phyloP scores from a whole-genome alignment of 2,888 invertebrate species.

The Drosophila meridiana region DNA sequence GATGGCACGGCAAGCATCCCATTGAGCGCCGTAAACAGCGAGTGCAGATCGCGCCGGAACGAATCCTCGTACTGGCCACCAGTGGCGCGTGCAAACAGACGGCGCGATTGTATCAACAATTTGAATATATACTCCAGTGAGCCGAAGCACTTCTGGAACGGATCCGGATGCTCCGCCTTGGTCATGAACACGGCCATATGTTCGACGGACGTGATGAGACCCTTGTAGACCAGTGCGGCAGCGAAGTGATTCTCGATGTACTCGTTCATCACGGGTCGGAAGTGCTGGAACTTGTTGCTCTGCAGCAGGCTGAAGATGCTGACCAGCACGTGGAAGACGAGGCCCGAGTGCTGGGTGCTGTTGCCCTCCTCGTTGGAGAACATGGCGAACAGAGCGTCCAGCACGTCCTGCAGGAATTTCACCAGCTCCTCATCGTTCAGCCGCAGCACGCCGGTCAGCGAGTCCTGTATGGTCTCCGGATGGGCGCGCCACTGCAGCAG shows the following conservation, averaged over 20 bases:
- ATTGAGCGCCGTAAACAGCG: conserved; percentile 92
- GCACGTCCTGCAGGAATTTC: conserved; percentile 96
- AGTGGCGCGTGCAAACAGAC: conserved; percentile 93
- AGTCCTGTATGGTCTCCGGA: conserved; percentile 94
- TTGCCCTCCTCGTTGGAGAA: conserved; percentile 97
- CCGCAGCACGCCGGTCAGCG: conserved; percentile 91
- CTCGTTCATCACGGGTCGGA: conserved; percentile 96
- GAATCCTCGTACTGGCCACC: conserved; percentile 95
- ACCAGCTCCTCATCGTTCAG: conserved; percentile 96
- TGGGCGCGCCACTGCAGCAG: conserved; percentile 96
- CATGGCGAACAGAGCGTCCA: conserved; percentile 96
- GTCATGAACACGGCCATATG: conserved; percentile 95
- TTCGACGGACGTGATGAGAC: conserved; percentile 94
- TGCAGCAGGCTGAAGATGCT: conserved; percentile 96
- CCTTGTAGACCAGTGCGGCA: conserved; percentile 96
- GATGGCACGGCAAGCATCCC: conserved; percentile 90
- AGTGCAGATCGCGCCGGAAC: conserved; percentile 92
- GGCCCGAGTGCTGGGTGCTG: conserved; percentile 94
- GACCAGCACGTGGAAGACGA: conserved; percentile 96
- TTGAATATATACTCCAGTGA: conserved; percentile 97
- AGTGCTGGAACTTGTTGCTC: conserved; percentile 96
- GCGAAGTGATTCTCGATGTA: conserved; percentile 98
- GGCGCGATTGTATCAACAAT: conserved; percentile 94
- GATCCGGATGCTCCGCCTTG: conserved; percentile 94
- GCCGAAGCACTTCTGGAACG: conserved; percentile 95